A percentile compares a stretch with the other conserved stretches of the same genome.
phyloP scores from a whole-genome alignment of 2,113 vertebrate species.

The Lontra canadensis region DNA sequence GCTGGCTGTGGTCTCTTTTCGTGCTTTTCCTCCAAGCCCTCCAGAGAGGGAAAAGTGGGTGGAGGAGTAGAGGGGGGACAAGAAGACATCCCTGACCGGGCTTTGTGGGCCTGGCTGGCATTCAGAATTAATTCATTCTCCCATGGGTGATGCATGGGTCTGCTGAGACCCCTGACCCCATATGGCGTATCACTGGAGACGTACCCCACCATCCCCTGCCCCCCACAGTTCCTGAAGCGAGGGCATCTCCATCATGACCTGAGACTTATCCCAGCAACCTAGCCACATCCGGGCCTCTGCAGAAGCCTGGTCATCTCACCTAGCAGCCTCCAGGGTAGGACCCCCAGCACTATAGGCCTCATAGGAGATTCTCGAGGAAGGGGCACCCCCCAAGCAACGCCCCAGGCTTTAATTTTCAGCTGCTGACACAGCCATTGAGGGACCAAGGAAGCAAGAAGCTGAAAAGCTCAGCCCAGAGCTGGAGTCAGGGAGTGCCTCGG shows the following conservation, averaged over 20 bases:
- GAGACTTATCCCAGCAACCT: neutral
- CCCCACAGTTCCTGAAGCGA: neutral
- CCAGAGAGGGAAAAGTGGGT: neutral
- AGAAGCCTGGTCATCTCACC: neutral
- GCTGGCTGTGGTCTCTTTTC: neutral
- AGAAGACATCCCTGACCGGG: neutral
- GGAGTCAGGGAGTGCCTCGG: neutral
- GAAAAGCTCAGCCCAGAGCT: neutral
- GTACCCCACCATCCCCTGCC: too few species aligned
- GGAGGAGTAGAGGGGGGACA: accelerated
- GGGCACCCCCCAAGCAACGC: neutral
- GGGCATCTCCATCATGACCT: neutral
- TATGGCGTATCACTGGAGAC: neutral
- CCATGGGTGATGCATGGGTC: accelerated
- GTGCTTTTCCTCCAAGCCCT: neutral
- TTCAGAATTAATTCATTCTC: neutral
- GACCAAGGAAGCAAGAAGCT: neutral
- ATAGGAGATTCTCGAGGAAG: neutral
- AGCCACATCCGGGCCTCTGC: neutral
- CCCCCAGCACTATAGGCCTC: neutral
- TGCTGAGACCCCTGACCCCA: neutral
- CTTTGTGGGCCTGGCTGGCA: neutral
- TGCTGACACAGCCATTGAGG: neutral
- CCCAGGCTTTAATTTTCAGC: neutral
- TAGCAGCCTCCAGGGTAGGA: neutral